Evolutionary conservation across 2,888 invertebrate species (phyloP), one percentile per base, ranked within the genome.

Genomic region (Heliconius aoede): DNA sequence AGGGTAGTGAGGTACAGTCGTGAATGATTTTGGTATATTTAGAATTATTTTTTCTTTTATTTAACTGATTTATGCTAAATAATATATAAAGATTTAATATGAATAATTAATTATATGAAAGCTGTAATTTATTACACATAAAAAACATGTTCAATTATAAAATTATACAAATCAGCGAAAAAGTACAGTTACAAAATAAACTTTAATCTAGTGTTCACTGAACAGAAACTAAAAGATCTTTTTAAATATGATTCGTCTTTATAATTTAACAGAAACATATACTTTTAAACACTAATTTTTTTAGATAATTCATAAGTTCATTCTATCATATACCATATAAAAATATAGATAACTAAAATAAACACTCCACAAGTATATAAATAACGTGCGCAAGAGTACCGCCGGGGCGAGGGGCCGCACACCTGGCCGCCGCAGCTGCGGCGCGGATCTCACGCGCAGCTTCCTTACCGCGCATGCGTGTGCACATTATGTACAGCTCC

Each of bases 341-440:
- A 60, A 60, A 60, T 60, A 26, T 60, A 60, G 5, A 0, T 26
- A 60, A 60, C 11, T 18, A 60, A 60, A 26, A 60, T 60, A 60
- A 60, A 60, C 15, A 26, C 15, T 62, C 24, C 73, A 76, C 61
- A 74, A 40, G 30, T 11, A 36, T 71, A 26, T 24, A 62, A 69
- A 40, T 55, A 13, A 15, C 32, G 65, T 81, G 68, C 85, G 84
- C 82, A 55, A 83, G 73, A 81, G 89, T 91, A 92, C 90, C 79
- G 86, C 84, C 86, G 87, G 85, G 82, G 78, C 82, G 84, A 86
- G 85, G 88, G 88, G 86, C 86, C 85, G 93, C 92, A 89, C 94
- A 94, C 94, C 93, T 93, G 94, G 93, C 85, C 88, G 88, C 86
- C 92, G 93, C 94, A 93, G 93, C 93, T 93, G 93, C 93, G 92